These are phyloP conservation scores for Cichladusa arquata DNA, from an alignment of 2,113 vertebrate species.

Conservation along the genomic window DNA sequence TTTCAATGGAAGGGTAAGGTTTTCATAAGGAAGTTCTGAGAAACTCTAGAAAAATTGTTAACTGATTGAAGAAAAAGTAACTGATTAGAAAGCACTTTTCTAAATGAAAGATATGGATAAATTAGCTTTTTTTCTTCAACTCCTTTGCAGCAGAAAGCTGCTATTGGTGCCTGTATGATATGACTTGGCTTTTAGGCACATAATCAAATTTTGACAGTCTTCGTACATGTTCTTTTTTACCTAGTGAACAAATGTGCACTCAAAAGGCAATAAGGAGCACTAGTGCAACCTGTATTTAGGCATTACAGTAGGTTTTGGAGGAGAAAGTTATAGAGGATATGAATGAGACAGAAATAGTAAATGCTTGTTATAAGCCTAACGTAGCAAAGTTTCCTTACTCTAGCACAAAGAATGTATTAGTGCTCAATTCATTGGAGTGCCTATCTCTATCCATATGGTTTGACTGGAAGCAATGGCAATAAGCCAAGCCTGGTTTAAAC, in stretches of 20 bases:
- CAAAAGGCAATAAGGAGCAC: not conserved
- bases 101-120: not conserved
- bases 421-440: not conserved
- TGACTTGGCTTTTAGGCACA: not conserved
- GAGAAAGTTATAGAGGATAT: not conserved
- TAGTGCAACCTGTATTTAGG: not conserved
- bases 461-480: not conserved
- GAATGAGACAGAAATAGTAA: not conserved
- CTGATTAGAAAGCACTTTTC: not conserved
- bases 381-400: not conserved
- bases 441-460: fast-evolving
- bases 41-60: not conserved
- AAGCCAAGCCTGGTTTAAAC: not conserved
- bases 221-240: not conserved
- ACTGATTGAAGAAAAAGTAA: not conserved
- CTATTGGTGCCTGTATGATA: not conserved
- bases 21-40: not conserved
- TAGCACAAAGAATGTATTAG: not conserved
- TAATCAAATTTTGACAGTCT: not conserved
- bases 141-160: not conserved
- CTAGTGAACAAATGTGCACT: fast-evolving
- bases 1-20: not conserved
- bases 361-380: not conserved
- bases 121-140: not conserved
- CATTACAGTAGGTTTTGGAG: not conserved